Evolutionary conservation across 2,113 vertebrate genomes (phyloP), one percentile per base, ranked within the genome.

Genomic region (Anarrhichthys ocellatus): DNA sequence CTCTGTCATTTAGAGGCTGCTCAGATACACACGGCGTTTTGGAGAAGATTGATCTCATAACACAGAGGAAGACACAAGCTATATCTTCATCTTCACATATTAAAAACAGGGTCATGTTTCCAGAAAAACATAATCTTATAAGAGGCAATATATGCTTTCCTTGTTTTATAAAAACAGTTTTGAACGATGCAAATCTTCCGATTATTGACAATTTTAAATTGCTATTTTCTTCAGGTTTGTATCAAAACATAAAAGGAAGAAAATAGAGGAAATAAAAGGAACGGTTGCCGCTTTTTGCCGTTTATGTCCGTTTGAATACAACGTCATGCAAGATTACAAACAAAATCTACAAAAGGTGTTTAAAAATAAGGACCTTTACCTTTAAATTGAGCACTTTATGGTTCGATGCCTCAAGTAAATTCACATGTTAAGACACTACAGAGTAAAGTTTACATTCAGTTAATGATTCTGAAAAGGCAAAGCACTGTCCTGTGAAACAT

Each of bases 1-100:
- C 85, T 72, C 69, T 80, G 79, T 63, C 78, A 75, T 80, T 87
- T 69, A 54, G 72, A 48, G 83, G 70, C 73, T 70, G 52, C 67
- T 71, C 63, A 27, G 40, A 78, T 54, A 69, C 38, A 63, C 34
- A 38, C 0, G 11, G 15, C 1, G 73, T 58, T 50, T 81, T 80
- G 63, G 65, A 64, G 36, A 62, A 17, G 22, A 20, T 20, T 67
- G 56, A 48, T 40, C 69, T 66, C 27, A 20, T 66, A 22, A 63
- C 22, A 40, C 36, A 40, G 32, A 62, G 52, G 48, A 56, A 61
- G 71, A 61, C 48, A 74, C 9, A 54, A 62, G 27, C 29, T 24
- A 11, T 6, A 46, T 15, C 46, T 18, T 48, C 46, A 2, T 52
- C 50, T 22, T 52, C 50, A 52, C 20, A 3, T 27, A 22, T 50